phyloP scores from a whole-genome alignment of 1,140 invertebrate genomes.

The Sycophila sp. region DNA sequence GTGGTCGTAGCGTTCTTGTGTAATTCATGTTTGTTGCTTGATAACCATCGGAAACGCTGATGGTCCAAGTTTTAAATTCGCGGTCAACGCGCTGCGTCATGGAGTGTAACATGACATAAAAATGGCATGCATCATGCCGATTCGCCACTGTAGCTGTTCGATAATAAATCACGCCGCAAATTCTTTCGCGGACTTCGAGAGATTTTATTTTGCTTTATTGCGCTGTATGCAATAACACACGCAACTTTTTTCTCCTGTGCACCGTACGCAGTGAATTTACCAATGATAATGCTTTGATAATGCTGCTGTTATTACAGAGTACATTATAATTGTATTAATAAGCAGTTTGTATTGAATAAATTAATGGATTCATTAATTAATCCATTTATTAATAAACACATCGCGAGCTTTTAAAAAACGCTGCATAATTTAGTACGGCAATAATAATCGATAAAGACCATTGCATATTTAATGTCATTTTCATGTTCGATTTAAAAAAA shows the following conservation, averaged over 20 bases:
- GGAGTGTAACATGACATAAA: constrained; percentile 8
- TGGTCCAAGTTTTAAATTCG: constrained; percentile 3
- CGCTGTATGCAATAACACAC: neutral
- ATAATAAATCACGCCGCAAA: constrained; percentile 3
- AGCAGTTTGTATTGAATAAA: constrained; percentile 22
- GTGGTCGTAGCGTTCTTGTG: constrained; percentile 3
- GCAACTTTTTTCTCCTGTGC: no score
- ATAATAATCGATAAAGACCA: no score
- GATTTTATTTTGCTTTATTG: constrained; percentile 6
- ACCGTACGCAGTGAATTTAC: neutral
- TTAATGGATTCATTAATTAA: constrained; percentile 28
- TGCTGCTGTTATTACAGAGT: neutral
- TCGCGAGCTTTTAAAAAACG: no score
- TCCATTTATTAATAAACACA: no score
- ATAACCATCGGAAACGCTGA: constrained; percentile 12
- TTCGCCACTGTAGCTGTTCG: neutral
- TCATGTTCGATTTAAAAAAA: no score
- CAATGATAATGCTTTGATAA: neutral
- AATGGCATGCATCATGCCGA: constrained; percentile 11
- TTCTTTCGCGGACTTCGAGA: neutral
- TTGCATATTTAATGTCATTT: no score
- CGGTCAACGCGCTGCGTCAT: constrained; percentile 4
- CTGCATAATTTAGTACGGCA: no score
- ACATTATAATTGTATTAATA: constrained; percentile 15
- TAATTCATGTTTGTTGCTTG: constrained; percentile 25